Evolutionary conservation across 2,797 vertebrate genomes (phyloP).

Genomic region (Streptopelia turtur): DNA sequence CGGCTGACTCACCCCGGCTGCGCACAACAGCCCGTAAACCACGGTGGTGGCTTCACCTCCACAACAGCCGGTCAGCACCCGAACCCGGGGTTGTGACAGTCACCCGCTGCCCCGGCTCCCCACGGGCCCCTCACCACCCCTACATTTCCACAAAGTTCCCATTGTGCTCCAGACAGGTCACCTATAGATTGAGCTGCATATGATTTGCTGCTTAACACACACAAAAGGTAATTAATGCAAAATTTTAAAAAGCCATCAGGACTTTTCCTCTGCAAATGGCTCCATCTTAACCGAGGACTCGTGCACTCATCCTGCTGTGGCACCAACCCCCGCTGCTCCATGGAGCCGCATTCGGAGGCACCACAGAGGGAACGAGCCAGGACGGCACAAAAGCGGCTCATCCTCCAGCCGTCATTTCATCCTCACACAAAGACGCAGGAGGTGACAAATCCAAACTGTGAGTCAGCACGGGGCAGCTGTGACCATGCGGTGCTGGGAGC

Average conservation of each 20-base stretch:
- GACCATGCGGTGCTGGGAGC: background rate
- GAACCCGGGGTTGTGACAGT: background rate
- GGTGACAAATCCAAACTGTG: background rate
- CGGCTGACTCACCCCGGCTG: background rate
- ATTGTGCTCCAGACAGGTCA: background rate
- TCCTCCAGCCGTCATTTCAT: background rate
- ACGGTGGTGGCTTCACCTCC: background rate
- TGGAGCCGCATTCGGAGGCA: background rate
- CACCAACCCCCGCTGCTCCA: background rate
- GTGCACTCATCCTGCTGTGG: background rate
- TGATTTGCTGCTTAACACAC: background rate
- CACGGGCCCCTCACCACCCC: background rate
- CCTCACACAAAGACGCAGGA: background rate
- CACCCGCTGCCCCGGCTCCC: background rate
- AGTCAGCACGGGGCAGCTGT: background rate
- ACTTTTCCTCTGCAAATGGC: background rate
- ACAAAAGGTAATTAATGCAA: background rate
- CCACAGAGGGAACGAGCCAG: no score
- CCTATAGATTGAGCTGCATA: fast-evolving
- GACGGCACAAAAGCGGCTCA: background rate
- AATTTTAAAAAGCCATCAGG: background rate
- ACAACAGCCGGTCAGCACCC: background rate
- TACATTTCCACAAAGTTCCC: background rate
- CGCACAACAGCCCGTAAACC: background rate
- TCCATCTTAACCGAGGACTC: background rate